These are phyloP conservation scores for Mya arenaria DNA, from an alignment of 1,140 invertebrate genomes.

Conservation along the genomic window DNA sequence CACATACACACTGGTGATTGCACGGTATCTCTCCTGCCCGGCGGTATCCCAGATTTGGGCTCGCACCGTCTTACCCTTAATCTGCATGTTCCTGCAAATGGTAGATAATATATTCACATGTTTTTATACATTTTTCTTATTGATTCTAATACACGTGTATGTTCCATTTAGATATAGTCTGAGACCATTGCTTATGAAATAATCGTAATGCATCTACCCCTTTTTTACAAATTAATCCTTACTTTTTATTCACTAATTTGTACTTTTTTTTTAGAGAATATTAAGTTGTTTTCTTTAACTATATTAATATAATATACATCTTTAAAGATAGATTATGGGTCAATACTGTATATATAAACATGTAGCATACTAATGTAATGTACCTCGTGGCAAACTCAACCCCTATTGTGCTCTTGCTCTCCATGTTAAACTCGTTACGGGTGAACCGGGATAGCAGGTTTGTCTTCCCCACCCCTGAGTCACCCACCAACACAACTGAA, in stretches of 20 bases:
- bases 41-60: slow-evolving; percentile 99
- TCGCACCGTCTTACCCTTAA: slow-evolving; percentile 84
- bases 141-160: too few species aligned
- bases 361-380: not conserved
- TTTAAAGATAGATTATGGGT: too few species aligned
- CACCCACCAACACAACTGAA: slow-evolving; percentile 99
- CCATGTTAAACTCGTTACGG: slow-evolving; percentile 99
- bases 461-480: slow-evolving; percentile 99
- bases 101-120: too few species aligned
- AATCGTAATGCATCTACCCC: too few species aligned
- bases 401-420: slow-evolving; percentile 99
- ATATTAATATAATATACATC: too few species aligned
- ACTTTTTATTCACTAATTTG: not conserved
- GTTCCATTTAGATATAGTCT: too few species aligned
- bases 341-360: too few species aligned
- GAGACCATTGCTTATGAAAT: too few species aligned
- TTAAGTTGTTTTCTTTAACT: too few species aligned
- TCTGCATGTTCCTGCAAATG: slow-evolving; percentile 74
- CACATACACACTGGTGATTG: slow-evolving; percentile 96
- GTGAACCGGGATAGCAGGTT: slow-evolving; percentile 99
- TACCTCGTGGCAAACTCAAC: slow-evolving; percentile 97
- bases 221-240: too few species aligned
- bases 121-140: too few species aligned
- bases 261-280: too few species aligned
- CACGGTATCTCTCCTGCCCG: slow-evolving; percentile 98